Evolutionary conservation across 1,140 invertebrate species (phyloP).

Genomic region (Dreissena polymorpha): DNA sequence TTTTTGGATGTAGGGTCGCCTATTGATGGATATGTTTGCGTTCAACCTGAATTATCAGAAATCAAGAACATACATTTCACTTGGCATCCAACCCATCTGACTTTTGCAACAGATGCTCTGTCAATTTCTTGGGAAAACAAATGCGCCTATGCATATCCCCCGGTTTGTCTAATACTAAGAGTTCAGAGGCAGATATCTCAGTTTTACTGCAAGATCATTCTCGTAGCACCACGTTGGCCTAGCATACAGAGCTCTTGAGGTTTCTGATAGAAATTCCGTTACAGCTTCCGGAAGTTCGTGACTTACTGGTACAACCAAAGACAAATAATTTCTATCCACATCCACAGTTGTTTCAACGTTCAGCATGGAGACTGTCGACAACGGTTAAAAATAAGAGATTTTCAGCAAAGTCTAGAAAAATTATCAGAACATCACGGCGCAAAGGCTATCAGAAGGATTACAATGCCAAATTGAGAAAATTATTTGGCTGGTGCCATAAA

Average conservation of each 20-base stretch:
- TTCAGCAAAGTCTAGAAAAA: conserved; percentile 16
- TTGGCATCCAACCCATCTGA: conserved; percentile 35
- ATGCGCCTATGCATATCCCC: conserved; percentile 56
- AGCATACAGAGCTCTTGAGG: too few relatives aligned
- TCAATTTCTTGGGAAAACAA: conserved; percentile 44
- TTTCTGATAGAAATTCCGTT: too few relatives aligned
- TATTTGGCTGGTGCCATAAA: background rate
- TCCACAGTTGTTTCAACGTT: too few relatives aligned
- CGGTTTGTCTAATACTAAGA: conserved; percentile 39
- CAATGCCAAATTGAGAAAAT: conserved; percentile 28
- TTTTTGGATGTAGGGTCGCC: conserved; percentile 13
- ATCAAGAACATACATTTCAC: conserved; percentile 4
- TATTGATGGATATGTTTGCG: conserved; percentile 33
- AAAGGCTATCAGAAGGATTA: conserved; percentile 50
- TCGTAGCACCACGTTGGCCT: background rate
- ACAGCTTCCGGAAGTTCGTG: too few relatives aligned
- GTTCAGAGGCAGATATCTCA: conserved; percentile 40
- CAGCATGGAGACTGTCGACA: too few relatives aligned
- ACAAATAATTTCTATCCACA: too few relatives aligned
- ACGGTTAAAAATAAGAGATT: too few relatives aligned
- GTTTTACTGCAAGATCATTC: conserved; percentile 51
- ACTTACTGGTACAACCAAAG: too few relatives aligned
- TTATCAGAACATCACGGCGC: conserved; percentile 26
- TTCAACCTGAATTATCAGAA: background rate
- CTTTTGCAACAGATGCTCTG: conserved; percentile 46